These are phyloP conservation scores for Cyclargus thomasi DNA, from an alignment of 1,140 invertebrate species.

Conservation along the genomic window DNA sequence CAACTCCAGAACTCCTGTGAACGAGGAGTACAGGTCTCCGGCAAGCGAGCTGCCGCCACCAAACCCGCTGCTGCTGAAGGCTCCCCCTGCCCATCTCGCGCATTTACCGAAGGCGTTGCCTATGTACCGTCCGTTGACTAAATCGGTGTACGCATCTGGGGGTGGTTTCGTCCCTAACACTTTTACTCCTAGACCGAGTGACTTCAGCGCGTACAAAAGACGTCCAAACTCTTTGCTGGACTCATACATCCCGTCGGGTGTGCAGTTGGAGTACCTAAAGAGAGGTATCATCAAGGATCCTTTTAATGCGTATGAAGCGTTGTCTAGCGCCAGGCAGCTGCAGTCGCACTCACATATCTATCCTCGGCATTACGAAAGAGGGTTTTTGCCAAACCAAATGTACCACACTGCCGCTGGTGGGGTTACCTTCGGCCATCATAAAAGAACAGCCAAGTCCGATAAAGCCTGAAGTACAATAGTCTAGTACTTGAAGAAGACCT, in stretches of 20 bases:
- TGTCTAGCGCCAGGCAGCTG: slow-evolving; percentile 49
- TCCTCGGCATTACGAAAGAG: slow-evolving; percentile 61
- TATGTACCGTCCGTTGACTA: slow-evolving; percentile 47
- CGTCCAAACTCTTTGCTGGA: slow-evolving; percentile 64
- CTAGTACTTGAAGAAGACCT: not conserved
- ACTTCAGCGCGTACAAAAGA: slow-evolving; percentile 45
- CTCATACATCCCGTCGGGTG: slow-evolving; percentile 67
- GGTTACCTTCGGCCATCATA: slow-evolving; percentile 60
- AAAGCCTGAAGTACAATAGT: slow-evolving; percentile 23
- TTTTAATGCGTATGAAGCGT: slow-evolving; percentile 56
- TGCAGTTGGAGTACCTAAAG: slow-evolving; percentile 69
- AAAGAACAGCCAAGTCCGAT: slow-evolving; percentile 54
- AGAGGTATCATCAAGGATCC: slow-evolving; percentile 65
- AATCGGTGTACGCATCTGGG: slow-evolving; percentile 41
- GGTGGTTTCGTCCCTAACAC: slow-evolving; percentile 33
- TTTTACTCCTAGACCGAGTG: slow-evolving; percentile 39
- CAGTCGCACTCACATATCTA: slow-evolving; percentile 35
- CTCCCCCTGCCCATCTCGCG: slow-evolving; percentile 49
- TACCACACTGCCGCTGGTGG: slow-evolving; percentile 60
- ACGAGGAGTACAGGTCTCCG: slow-evolving; percentile 44
- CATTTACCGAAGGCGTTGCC: slow-evolving; percentile 60
- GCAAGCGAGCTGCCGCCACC: slow-evolving; percentile 51
- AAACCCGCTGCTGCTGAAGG: slow-evolving; percentile 50
- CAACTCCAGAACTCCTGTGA: slow-evolving; percentile 43
- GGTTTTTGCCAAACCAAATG: slow-evolving; percentile 71